phyloP scores from a whole-genome alignment of 2,113 vertebrate species.

The Cephalophus harveyi region DNA sequence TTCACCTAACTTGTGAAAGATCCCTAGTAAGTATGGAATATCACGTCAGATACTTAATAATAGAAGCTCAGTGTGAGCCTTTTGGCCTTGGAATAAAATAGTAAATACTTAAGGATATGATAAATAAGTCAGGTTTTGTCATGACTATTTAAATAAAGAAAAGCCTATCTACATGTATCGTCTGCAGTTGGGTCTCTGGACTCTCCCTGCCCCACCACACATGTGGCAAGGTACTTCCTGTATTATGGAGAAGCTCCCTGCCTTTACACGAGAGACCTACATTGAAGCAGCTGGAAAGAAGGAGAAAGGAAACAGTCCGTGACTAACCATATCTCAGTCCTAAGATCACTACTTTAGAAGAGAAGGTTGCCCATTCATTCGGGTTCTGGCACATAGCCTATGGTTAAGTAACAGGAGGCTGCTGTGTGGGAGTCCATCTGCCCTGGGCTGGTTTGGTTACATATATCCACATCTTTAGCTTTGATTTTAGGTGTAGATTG shows the following conservation, averaged over 20 bases:
- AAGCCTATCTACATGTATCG: not conserved
- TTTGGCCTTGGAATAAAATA: not conserved
- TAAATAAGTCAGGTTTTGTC: not conserved
- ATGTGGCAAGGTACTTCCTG: not conserved
- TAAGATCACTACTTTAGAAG: not conserved
- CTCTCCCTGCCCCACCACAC: not conserved
- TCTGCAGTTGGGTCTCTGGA: not conserved
- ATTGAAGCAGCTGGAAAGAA: not conserved
- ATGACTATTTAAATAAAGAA: not conserved
- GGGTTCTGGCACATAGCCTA: not conserved
- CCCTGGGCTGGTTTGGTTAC: not conserved
- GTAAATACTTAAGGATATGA: not conserved
- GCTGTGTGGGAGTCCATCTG: not conserved
- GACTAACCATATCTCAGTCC: not conserved
- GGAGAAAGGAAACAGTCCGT: not conserved
- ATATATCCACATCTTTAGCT: not conserved
- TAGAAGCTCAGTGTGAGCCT: not conserved
- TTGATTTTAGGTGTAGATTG: not conserved
- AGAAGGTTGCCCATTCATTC: not conserved
- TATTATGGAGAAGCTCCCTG: not conserved
- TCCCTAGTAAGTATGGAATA: not conserved
- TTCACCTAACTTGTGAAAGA: not conserved
- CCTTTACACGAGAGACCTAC: not conserved
- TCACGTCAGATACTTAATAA: not conserved
- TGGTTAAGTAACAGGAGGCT: not conserved